Base-by-base conservation (phyloP, 2,888 invertebrate species). In the Adelognathus sp. region DNA sequence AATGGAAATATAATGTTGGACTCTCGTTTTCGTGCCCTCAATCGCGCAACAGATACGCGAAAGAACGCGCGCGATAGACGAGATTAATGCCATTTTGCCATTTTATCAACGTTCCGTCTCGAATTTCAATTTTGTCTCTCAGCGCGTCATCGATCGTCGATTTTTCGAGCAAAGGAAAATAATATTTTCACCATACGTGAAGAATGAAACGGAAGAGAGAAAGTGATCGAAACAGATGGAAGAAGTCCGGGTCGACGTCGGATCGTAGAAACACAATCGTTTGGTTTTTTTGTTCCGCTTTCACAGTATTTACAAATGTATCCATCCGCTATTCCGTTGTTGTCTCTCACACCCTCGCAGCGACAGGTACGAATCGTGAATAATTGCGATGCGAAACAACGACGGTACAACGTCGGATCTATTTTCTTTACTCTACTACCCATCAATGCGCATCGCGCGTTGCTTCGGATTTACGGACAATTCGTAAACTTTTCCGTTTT, bases 1-100 rank as follows among this genome's bases (percentile, higher is more conserved):
- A 67, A 79, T 76, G 71, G 36, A 71, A 66, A 79, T 64, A n/a
- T n/a, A 69, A 69, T 52, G 66, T 71, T 61, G 16, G 50, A 52
- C 50, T 64, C 58, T 52, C 14, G 24, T 33, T 39, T 52, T 18
- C 24, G 21, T 31, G 60, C 56, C 27, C 21, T 46, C 11, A 50
- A 50, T 11, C n/a, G 18, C 7, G 21, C 27, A 24, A 36, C n/a
- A 56, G 33, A 24, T 50, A 50, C 11, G 21, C 21, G 1, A 24
- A 50, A 18, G 24, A 24, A 50, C 46, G 21, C 41, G 29, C 31
- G 21, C 31, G 11, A 54, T 58, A 36, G 29, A 29, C 46, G 46
- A 50, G 46, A 50, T 7, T 50, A 50, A 50, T 50, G 46, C 46
- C 46, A 24, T 50, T 50, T 11, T 4, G 11, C 3, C 21, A 24